These are phyloP conservation scores for Noctuana brunneofusca DNA, from an alignment of 2,888 invertebrate genomes.

Conservation along the genomic window DNA sequence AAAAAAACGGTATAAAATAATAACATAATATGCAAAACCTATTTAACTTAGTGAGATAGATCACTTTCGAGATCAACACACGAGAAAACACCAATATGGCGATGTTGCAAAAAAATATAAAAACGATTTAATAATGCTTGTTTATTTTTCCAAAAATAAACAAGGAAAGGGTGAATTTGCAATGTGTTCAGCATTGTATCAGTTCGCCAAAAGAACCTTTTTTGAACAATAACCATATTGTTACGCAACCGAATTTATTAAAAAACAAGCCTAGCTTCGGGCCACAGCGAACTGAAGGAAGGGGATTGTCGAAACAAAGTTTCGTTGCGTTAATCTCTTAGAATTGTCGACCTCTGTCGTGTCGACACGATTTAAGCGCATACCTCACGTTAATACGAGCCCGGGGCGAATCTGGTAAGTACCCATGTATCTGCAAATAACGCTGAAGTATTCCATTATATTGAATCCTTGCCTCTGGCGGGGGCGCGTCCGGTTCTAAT, in stretches of 20 bases:
- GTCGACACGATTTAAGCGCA: slow-evolving; percentile 64
- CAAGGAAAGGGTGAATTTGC: slow-evolving; percentile 29
- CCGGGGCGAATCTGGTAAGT: slow-evolving; percentile 68
- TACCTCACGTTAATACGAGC: slow-evolving; percentile 69
- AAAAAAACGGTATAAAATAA: too few species aligned
- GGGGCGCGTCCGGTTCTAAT: slow-evolving; percentile 73
- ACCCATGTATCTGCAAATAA: slow-evolving; percentile 78
- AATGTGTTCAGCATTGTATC: slow-evolving; percentile 17
- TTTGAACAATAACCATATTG: slow-evolving; percentile 34
- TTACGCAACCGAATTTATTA: slow-evolving; percentile 26
- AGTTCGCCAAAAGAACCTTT: slow-evolving; percentile 15
- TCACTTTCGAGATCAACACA: too few species aligned
- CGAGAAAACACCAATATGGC: neutral
- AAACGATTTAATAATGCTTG: neutral
- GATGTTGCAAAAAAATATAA: neutral
- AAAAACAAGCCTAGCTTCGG: slow-evolving; percentile 35
- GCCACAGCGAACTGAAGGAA: slow-evolving; percentile 45
- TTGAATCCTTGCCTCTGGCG: slow-evolving; percentile 76
- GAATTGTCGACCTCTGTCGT: slow-evolving; percentile 47
- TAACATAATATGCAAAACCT: too few species aligned
- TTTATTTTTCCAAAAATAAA: slow-evolving; percentile 1
- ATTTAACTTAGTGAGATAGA: too few species aligned
- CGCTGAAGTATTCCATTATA: slow-evolving; percentile 81
- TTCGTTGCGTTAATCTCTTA: slow-evolving; percentile 44
- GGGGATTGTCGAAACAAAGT: slow-evolving; percentile 45